phyloP scores from a whole-genome alignment of 2,113 vertebrate genomes.

The Tychaedon coryphoeus region DNA sequence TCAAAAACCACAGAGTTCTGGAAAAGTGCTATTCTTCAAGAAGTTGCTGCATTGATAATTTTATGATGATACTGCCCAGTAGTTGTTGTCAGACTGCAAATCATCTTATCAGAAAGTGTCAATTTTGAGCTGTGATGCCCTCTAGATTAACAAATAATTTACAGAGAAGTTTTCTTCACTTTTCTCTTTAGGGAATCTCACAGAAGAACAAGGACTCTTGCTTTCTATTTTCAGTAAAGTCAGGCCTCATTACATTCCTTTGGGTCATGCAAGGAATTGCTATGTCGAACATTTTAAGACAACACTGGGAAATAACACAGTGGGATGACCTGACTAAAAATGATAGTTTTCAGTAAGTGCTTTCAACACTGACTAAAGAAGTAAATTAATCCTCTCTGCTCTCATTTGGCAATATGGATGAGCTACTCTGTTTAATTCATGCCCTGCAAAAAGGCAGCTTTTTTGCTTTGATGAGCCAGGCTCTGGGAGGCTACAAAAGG shows the following conservation, averaged over 20 bases:
- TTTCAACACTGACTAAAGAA: conserved; percentile 43
- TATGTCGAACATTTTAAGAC: conserved; percentile 37
- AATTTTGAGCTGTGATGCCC: background rate
- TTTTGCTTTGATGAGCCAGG: background rate
- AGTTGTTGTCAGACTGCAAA: background rate
- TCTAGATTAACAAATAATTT: background rate
- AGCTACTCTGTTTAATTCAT: background rate
- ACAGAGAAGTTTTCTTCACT: background rate
- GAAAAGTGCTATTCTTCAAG: background rate
- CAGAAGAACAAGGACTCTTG: background rate
- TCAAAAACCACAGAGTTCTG: background rate
- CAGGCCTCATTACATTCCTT: background rate
- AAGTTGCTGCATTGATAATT: background rate
- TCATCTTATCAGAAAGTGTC: background rate
- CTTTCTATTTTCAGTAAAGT: conserved; percentile 29
- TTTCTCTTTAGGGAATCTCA: background rate
- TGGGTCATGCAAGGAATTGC: conserved; percentile 11
- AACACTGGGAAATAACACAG: conserved; percentile 48
- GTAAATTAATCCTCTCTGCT: conserved; percentile 59
- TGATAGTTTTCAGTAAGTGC: conserved; percentile 43
- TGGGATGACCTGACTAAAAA: conserved; percentile 36
- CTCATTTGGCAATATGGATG: background rate
- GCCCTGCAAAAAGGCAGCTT: background rate
- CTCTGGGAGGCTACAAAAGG: background rate
- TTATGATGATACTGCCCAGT: background rate